Percentiles rank a stretch among this genome's conserved stretches.
phyloP scores from a whole-genome alignment of 2,888 invertebrate genomes.

The Blastobasis adustella region DNA sequence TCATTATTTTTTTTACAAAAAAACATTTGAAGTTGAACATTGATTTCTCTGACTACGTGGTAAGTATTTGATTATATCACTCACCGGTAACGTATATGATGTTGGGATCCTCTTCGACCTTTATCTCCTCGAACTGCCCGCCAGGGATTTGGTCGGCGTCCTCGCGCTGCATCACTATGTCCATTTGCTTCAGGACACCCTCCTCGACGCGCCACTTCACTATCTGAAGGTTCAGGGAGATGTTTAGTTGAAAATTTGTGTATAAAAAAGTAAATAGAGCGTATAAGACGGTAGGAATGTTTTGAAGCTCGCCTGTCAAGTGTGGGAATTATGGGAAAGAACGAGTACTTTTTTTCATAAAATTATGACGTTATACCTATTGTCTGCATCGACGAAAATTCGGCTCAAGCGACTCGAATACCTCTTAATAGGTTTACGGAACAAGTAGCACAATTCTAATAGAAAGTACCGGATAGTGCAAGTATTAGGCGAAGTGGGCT shows the following conservation, averaged over 20 bases:
- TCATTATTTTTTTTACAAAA: not conserved
- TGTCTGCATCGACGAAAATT: too few species aligned
- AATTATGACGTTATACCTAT: too few species aligned
- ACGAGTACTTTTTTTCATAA: too few species aligned
- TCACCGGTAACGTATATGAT: constrained; percentile 47
- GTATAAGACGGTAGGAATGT: too few species aligned
- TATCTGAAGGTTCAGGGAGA: constrained; percentile 24
- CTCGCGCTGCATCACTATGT: constrained; percentile 37
- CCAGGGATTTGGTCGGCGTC: constrained; percentile 41
- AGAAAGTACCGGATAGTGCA: too few species aligned
- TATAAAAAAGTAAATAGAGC: not conserved
- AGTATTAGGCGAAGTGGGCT: too few species aligned
- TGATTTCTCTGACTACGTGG: not conserved
- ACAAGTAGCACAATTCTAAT: too few species aligned
- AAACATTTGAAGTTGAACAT: not conserved
- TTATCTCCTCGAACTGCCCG: constrained; percentile 36
- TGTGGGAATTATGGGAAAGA: too few species aligned
- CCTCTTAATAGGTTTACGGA: too few species aligned
- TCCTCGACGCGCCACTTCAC: constrained; percentile 52
- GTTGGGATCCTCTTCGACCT: constrained; percentile 35
- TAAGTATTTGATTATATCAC: not conserved
- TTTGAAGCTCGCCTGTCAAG: too few species aligned
- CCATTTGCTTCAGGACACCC: constrained; percentile 41
- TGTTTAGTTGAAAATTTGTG: not conserved
- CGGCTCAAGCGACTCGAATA: too few species aligned